Conservation (phyloP, 2,113 vertebrate genomes). For the Corydoras maculifer region DNA sequence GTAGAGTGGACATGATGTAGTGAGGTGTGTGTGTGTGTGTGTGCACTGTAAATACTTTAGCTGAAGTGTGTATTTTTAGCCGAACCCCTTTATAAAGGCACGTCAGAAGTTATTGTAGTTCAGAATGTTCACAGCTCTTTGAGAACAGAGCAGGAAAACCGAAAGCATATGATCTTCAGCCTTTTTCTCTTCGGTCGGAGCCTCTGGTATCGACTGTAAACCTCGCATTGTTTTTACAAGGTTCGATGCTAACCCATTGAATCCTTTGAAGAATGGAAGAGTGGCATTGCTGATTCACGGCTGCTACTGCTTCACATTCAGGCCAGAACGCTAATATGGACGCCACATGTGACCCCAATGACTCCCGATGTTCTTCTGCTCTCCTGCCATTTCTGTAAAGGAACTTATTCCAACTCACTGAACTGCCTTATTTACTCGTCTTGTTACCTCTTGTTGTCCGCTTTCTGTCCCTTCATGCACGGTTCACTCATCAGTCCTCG, state of each 20-base stretch:
- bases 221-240: constrained; percentile 60
- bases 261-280: constrained; percentile 62
- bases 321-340: constrained; percentile 54
- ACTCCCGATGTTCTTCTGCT: neutral
- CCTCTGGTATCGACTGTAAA: constrained; percentile 52
- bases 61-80: constrained; percentile 46
- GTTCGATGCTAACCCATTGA: constrained; percentile 42
- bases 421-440: no score
- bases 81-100: constrained; percentile 48
- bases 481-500: no score
- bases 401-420: no score
- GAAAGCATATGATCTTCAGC: constrained; percentile 56
- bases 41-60: constrained; percentile 13
- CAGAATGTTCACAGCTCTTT: constrained; percentile 60
- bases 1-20: no score
- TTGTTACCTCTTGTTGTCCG: no score
- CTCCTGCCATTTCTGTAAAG: neutral
- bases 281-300: constrained; percentile 52
- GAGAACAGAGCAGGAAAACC: constrained; percentile 60
- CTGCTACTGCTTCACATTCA: constrained; percentile 66
- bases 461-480: no score
- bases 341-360: constrained; percentile 61
- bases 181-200: constrained; percentile 40
- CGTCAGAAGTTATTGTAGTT: constrained; percentile 62
- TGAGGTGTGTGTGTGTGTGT: constrained; percentile 1